Evolutionary conservation across 2,113 vertebrate genomes (phyloP).

Genomic region (Rhineura floridana): DNA sequence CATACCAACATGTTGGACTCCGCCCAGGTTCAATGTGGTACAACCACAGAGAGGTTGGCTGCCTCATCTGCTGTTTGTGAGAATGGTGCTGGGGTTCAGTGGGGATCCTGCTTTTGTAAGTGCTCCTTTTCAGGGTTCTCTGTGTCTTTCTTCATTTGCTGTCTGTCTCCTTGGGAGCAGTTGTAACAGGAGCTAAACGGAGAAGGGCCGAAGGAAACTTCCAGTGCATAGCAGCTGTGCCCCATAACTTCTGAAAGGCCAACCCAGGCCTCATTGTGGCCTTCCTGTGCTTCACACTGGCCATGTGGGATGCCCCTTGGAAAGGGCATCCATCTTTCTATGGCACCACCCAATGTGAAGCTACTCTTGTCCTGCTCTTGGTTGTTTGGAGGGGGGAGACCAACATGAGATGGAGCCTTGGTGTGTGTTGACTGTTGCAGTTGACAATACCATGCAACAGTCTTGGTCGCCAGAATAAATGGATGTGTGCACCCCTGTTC

Average conservation of each 20-base stretch:
- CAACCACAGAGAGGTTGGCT: neutral
- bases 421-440: neutral
- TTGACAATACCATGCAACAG: neutral
- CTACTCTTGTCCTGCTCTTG: neutral
- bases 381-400: neutral
- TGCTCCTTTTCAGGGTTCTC: neutral
- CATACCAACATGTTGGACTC: too few species aligned
- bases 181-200: neutral
- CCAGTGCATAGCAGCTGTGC: too few species aligned
- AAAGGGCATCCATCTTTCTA: neutral
- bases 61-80: neutral
- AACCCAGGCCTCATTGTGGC: too few species aligned
- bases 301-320: neutral
- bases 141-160: neutral
- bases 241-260: too few species aligned
- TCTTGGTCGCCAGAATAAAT: neutral
- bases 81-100: neutral
- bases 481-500: neutral
- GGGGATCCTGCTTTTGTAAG: neutral
- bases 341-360: neutral
- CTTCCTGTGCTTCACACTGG: too few species aligned
- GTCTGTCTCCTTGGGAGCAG: neutral
- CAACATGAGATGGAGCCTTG: too few species aligned
- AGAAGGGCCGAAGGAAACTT: too few species aligned
- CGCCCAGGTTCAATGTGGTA: neutral